Evolutionary conservation across 2,888 invertebrate species (phyloP), one percentile per base, ranked within the genome.

Genomic region (Marasmarcha lunaedactyla): DNA sequence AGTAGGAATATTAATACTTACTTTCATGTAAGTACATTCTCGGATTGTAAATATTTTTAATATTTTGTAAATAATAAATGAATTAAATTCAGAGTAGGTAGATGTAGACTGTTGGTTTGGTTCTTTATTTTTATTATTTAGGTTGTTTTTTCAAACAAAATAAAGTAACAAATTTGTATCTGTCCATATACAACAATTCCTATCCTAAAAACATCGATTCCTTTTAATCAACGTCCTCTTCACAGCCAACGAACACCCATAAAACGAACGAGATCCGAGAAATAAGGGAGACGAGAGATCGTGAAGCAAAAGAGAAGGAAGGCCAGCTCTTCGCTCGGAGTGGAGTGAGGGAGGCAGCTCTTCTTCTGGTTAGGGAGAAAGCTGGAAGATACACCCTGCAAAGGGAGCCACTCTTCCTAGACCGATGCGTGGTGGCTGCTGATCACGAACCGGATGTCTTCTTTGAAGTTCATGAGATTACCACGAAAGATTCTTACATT

Each of bases 391-490:
- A 93, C 67, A 90, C 93, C 30, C 84, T 94, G 51, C 86, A 95
- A 54, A 87, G 95, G 84, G 97, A 97, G 65, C 97, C 97, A 27
- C 86, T 97, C 51, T 93, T 92, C 74, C 85, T 97, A 60, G 95
- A 95, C 69, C 88, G 94, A 57, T 96, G 97, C 74, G 93, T 97
- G 48, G 92, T 97, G 42, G 92, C 92, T 40, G 91, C 93, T 39
- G 96, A 96, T 69, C 90, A 93, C 43, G 95, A 96, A 55, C 91
- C 92, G 67, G 94, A 95, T 65, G 95, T 96, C 70, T 95, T 95
- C 72, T 97, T 97, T 70, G 97, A 97, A 85, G 90, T 97, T 50
- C 95, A 95, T 76, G 96, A 97, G 79, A 88, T 95, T 49, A 90
- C 93, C 49, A 92, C 94, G 44, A 95, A 95, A 79, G 97, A 97